Evolutionary conservation across 1,140 invertebrate species (phyloP).

Genomic region (Drosophila pseudoananassae): DNA sequence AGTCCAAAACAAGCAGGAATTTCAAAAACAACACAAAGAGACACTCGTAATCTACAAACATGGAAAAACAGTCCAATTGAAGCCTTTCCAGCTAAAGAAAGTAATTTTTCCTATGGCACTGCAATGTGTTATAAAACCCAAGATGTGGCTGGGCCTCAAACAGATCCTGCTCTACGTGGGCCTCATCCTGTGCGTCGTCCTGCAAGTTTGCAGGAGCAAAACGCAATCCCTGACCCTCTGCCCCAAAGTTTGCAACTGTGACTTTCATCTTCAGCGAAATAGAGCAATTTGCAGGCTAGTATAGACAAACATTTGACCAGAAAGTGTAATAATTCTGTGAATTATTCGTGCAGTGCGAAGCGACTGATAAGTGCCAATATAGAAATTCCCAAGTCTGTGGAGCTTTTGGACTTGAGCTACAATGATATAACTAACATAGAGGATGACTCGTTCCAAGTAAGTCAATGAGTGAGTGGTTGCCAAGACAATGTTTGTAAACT

Average conservation of each 20-base stretch:
- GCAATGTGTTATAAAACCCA: slow-evolving; percentile 66
- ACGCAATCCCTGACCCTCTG: slow-evolving; percentile 63
- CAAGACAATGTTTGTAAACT: background rate
- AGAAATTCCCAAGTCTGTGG: slow-evolving; percentile 70
- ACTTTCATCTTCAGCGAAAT: slow-evolving; percentile 68
- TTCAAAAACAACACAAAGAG: slow-evolving; percentile 4
- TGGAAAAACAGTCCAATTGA: slow-evolving; percentile 25
- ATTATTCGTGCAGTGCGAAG: slow-evolving; percentile 51
- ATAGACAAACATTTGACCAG: background rate
- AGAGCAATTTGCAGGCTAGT: slow-evolving; percentile 79
- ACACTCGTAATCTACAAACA: slow-evolving; percentile 1
- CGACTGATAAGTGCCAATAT: slow-evolving; percentile 76
- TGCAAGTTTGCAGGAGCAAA: slow-evolving; percentile 71
- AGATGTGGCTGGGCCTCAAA: slow-evolving; percentile 74
- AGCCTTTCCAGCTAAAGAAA: slow-evolving; percentile 29
- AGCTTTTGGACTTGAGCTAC: slow-evolving; percentile 76
- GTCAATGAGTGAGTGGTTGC: background rate
- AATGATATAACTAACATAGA: slow-evolving; percentile 82
- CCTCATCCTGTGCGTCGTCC: slow-evolving; percentile 65
- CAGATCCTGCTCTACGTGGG: slow-evolving; percentile 73
- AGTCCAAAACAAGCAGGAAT: slow-evolving; percentile 27
- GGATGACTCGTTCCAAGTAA: slow-evolving; percentile 72
- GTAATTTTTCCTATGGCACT: slow-evolving; percentile 55
- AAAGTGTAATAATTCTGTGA: slow-evolving; percentile 5
- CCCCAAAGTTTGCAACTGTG: slow-evolving; percentile 72